Evolutionary conservation across 2,888 invertebrate genomes (phyloP), one percentile per base, ranked within the genome.

Genomic region (Saturnia pavonia): DNA sequence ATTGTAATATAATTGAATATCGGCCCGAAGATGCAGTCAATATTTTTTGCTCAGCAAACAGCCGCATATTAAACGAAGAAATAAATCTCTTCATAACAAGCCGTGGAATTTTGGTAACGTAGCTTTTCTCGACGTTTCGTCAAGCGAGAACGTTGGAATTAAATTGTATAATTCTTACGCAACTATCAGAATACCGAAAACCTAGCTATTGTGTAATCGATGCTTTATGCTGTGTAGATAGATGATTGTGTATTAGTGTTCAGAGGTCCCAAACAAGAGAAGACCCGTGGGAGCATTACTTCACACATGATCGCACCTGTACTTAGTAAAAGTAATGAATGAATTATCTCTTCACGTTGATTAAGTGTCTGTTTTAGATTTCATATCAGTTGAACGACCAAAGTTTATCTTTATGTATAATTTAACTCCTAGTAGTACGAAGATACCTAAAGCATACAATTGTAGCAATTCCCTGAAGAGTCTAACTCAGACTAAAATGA

Each of bases 1-100:
- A n/a, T n/a, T n/a, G n/a, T n/a, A n/a, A 67, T 51, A 51, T n/a
- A 51, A 51, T 51, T 51, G 19, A n/a, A 51, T n/a, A 51, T 51
- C 4, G 19, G 8, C 7, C 51, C 19, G 51, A 48, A 51, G 51
- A 51, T 4, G n/a, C 8, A 19, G n/a, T n/a, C n/a, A n/a, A n/a
- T n/a, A n/a, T n/a, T 8, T n/a, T 51, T 51, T n/a, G n/a, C 51
- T 19, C n/a, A 51, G 51, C 16, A 51, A 51, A 51, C n/a, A n/a
- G n/a, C n/a, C n/a, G n/a, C n/a, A n/a, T n/a, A n/a, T n/a, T n/a
- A n/a, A n/a, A 7, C 8, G 19, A 51, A 51, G 1, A 51, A 51
- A 19, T 6, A n/a, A 51, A 51, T n/a, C 51, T 51, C 19, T 51
- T 51, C 19, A n/a, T n/a, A 51, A 2, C n/a, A n/a, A n/a, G n/a